phyloP scores from a whole-genome alignment of 2,888 invertebrate genomes.

The Artemia sinica region DNA sequence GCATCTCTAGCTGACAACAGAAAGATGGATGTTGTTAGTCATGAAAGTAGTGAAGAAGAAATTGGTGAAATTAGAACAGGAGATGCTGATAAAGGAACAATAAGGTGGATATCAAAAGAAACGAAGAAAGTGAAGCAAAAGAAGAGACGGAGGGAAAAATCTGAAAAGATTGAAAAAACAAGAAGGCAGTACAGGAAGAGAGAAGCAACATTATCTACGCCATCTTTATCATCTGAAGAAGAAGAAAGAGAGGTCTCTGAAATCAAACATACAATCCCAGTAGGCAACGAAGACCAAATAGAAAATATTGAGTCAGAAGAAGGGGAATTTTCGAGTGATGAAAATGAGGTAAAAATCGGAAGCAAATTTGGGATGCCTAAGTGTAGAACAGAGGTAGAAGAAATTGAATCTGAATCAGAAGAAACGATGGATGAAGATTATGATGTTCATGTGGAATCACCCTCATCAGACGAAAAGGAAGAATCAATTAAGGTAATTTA shows the following conservation, averaged over 20 bases:
- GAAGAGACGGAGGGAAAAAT: constrained; percentile 16
- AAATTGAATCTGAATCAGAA: no score
- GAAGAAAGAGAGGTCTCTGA: background rate
- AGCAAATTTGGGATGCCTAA: no score
- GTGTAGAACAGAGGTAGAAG: no score
- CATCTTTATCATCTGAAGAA: background rate
- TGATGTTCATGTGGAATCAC: no score
- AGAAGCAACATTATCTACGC: background rate
- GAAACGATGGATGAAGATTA: no score
- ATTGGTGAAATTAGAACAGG: constrained; percentile 10
- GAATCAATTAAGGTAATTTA: no score
- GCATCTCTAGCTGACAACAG: background rate
- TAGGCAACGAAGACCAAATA: no score
- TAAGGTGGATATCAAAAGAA: background rate
- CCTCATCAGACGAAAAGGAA: no score
- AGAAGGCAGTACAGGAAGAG: background rate
- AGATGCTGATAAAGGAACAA: constrained; percentile 8
- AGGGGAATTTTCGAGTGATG: no score
- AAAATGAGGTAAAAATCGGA: no score
- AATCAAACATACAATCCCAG: background rate
- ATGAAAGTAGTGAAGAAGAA: constrained; percentile 6
- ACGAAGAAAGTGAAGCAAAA: constrained; percentile 17
- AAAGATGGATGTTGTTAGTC: constrained; percentile 11
- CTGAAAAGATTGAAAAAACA: background rate
- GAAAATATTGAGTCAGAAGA: no score